Evolutionary conservation across 2,888 invertebrate species (phyloP), one percentile per base, ranked within the genome.

Genomic region (Pyrochroa serraticornis): DNA sequence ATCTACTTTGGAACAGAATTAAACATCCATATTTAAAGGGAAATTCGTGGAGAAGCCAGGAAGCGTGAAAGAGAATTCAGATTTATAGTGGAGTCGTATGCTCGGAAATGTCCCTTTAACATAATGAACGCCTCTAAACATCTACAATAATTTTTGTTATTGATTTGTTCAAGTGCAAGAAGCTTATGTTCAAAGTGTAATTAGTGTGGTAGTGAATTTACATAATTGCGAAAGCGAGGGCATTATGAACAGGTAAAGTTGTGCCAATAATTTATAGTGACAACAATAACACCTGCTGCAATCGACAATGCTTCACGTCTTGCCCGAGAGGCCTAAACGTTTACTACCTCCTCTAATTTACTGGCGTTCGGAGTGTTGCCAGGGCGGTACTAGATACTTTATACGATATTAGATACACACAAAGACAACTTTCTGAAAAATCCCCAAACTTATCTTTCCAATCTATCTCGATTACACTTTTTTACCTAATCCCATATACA

Each of bases 261-360:
- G 71, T 70, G 63, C 72, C 76, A 70, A 77, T 77, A 78, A 77
- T 76, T 78, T 77, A 77, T 72, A 68, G 70, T 75, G 77, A 77
- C 78, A 77, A 76, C 76, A 76, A 77, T 76, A 78, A 74, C 77
- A 78, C 78, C 77, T 77, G 78, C 76, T 77, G 75, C 78, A 74
- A 76, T 77, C 75, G 76, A 75, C 76, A 72, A 73, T 75, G 71
- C 72, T 67, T 74, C 74, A 72, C 65, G 59, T 62, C 64, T 60
- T 65, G 64, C 66, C 64, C 64, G 46, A 60, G 52, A 63, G 63
- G 64, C 66, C 66, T 66, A 63, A 66, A 62, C 64, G 64, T 62
- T 66, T 64, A 60, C 61, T 62, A 58, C 61, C 59, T 59, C 44
- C 47, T 58, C 60, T 62, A 67, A 67, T 65, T 67, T 65, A 65